Evolutionary conservation across 2,113 vertebrate species (phyloP).

Genomic region (Notiomystis cincta): DNA sequence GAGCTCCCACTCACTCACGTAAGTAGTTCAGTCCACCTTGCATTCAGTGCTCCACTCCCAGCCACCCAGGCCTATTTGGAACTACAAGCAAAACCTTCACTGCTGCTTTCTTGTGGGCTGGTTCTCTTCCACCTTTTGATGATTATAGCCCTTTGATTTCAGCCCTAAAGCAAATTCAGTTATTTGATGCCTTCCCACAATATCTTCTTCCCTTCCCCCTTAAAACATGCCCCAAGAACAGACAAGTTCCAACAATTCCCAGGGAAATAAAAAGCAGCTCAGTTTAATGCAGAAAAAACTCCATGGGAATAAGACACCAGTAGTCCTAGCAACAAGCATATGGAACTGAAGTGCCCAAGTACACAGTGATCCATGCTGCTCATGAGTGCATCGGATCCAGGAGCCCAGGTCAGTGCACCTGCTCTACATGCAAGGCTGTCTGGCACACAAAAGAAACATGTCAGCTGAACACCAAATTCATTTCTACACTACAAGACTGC

Average conservation of each 20-base stretch:
- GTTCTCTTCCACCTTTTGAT: slow-evolving; percentile 18
- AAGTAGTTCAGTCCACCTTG: background rate
- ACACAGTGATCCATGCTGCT: background rate
- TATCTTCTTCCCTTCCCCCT: background rate
- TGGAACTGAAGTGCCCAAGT: background rate
- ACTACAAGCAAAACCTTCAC: background rate
- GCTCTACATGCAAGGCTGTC: background rate
- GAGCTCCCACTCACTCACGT: background rate
- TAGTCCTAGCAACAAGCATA: background rate
- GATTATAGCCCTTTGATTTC: background rate
- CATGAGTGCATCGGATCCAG: accelerated
- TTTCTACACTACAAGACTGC: background rate
- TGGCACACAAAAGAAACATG: background rate
- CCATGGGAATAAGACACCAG: background rate
- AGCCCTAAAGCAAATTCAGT: slow-evolving; percentile 33
- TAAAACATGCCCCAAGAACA: slow-evolving; percentile 1
- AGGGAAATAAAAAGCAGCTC: background rate
- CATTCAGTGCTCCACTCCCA: background rate
- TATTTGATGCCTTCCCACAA: slow-evolving; percentile 25
- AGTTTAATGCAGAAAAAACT: background rate
- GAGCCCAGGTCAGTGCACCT: background rate
- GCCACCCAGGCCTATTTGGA: background rate
- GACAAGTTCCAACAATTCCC: background rate
- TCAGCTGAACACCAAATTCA: background rate
- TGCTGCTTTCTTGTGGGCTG: background rate